Evolutionary conservation across 2,888 invertebrate genomes (phyloP), one percentile per base, ranked within the genome.

Genomic region (Tachystola acroxantha): DNA sequence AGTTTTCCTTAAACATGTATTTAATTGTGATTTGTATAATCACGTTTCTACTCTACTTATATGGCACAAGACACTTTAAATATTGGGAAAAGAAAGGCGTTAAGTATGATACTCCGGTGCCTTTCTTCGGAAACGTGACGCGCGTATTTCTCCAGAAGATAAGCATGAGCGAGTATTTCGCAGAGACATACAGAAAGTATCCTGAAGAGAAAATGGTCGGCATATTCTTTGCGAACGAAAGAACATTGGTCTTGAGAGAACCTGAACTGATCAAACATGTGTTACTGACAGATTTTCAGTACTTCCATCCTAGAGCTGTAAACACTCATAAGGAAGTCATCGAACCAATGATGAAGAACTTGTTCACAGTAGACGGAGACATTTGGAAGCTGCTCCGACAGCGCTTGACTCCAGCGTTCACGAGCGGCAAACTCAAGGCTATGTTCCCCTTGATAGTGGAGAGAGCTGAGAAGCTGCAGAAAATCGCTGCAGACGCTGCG

Each of bases 361-460:
- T 85, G 34, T 84, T 84, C 42, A 72, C 77, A 35, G 74, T 69
- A 22, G 84, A 81, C 32, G 82, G 84, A 3, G 82, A 84, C 39
- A 46, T 69, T 19, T 85, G 85, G 85, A 68, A 64, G 10, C 55
- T 81, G 35, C 59, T 82, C 10, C 61, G 85, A 42, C 76, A 81
- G 33, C 59, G 79, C 40, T 75, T 85, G 39, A 78, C 78, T 2
- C 73, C 78, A 1, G 77, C 75, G 2, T 85, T 85, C 35, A 81
- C 79, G 36, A 70, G 77, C 1, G 80, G 70, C 1, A 85, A 82
- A 48, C 50, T 84, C 6, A 84, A 77, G 43, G 77, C 71, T 3
- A 85, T 84, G 84, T 85, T 85, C 40, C 74, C 74, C 7, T 62
- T 81, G 12, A 78, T 85, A 20, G 74, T 70, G n/a, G 73, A 77